phyloP scores from a whole-genome alignment of 1,140 invertebrate species.

The Hypothenemus hampei region DNA sequence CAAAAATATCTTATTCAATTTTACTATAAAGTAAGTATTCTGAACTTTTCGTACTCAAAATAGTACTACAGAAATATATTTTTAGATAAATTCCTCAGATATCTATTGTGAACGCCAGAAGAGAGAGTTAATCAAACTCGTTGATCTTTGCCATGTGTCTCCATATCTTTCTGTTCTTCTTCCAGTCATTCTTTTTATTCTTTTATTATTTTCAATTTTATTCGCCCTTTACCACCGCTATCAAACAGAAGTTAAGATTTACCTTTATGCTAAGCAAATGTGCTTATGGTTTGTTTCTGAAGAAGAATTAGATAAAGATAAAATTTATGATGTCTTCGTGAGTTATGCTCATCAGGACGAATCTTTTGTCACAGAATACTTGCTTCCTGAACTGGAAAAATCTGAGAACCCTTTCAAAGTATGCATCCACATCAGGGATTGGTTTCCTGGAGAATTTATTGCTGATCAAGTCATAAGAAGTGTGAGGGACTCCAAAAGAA shows the following conservation, averaged over 20 bases:
- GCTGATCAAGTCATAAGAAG: constrained; percentile 72
- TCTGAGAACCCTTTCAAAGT: constrained; percentile 56
- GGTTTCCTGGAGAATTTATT: constrained; percentile 71
- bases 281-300: constrained; percentile 64
- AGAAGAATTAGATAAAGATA: constrained; percentile 70
- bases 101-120: constrained; percentile 22
- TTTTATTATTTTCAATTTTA: constrained; percentile 2
- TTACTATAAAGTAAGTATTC: constrained; percentile 10
- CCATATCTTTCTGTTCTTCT: constrained; percentile 5
- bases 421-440: constrained; percentile 80
- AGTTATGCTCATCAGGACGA: constrained; percentile 81
- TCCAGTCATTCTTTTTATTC: neutral
- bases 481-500: constrained; percentile 71
- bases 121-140: constrained; percentile 21
- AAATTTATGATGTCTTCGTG: constrained; percentile 81
- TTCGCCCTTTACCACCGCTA: constrained; percentile 60
- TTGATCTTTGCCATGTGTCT: constrained; percentile 17
- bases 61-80: too few relatives aligned
- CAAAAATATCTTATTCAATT: constrained; percentile 23
- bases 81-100: constrained; percentile 31
- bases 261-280: constrained; percentile 60
- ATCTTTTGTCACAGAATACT: constrained; percentile 61
- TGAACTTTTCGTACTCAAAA: too few relatives aligned
- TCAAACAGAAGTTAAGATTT: constrained; percentile 62
- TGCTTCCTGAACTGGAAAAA: constrained; percentile 65